These are phyloP conservation scores for Heptranchias perlo DNA, from an alignment of 2,113 vertebrate species.

Conservation along the genomic window DNA sequence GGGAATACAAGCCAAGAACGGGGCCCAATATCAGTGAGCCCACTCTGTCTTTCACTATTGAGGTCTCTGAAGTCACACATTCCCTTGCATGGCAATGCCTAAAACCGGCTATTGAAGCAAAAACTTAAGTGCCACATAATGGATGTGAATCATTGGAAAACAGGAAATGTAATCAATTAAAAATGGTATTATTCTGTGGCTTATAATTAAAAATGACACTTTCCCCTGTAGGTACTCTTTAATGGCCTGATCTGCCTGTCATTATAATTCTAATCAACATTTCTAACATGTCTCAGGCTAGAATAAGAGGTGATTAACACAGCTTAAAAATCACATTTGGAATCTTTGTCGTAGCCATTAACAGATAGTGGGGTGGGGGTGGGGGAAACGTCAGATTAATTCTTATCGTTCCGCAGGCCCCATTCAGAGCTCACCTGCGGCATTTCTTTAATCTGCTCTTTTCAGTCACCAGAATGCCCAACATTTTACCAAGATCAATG, in stretches of 20 bases:
- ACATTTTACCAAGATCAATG: background rate
- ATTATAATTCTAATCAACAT: background rate
- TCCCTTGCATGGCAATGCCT: background rate
- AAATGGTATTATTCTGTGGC: background rate
- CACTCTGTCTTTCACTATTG: background rate
- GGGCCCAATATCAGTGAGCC: too few species aligned
- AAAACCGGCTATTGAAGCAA: background rate
- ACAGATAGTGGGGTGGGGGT: background rate
- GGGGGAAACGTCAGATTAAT: background rate
- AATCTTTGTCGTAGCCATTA: background rate
- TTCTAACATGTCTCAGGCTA: background rate
- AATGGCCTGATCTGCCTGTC: background rate
- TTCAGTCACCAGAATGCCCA: background rate
- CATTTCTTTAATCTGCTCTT: background rate
- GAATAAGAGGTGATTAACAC: background rate
- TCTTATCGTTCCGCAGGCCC: background rate
- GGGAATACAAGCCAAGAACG: background rate
- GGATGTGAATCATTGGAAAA: background rate
- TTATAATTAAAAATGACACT: background rate
- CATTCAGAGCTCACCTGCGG: background rate
- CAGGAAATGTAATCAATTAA: background rate
- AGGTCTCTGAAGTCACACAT: background rate
- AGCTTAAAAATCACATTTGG: background rate
- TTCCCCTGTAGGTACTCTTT: background rate
- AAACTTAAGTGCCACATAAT: background rate